Evolutionary conservation across 2,113 vertebrate genomes (phyloP).

Genomic region (Oryctolagus cuniculus): DNA sequence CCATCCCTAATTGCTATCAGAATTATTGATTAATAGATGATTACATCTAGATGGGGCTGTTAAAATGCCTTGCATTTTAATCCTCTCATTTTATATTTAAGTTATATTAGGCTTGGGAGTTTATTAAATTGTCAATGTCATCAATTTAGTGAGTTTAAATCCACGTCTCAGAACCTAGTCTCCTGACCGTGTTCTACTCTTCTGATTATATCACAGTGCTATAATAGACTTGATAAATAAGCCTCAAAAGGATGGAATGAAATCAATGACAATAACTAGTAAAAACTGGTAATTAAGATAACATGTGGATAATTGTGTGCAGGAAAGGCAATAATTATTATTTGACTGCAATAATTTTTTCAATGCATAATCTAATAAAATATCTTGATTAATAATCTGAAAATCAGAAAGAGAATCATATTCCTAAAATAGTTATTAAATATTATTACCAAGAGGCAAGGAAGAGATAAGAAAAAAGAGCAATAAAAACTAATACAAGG

Average conservation of each 20-base stretch:
- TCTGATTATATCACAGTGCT: constrained; percentile 15
- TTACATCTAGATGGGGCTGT: neutral
- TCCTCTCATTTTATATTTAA: constrained; percentile 57
- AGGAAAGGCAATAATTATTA: neutral
- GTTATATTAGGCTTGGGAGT: neutral
- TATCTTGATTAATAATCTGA: constrained; percentile 1
- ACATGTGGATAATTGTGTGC: neutral
- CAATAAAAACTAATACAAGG: neutral
- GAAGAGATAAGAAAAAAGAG: neutral
- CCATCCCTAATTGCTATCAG: constrained; percentile 37
- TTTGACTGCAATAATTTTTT: neutral
- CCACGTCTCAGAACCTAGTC: constrained; percentile 7
- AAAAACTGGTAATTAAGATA: neutral
- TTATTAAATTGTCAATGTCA: constrained; percentile 31
- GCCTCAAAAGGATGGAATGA: neutral
- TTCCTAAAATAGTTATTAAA: constrained; percentile 33
- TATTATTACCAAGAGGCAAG: neutral
- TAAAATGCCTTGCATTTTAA: constrained; percentile 41
- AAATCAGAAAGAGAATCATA: constrained; percentile 26
- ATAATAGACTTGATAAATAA: constrained; percentile 44
- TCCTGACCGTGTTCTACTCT: neutral
- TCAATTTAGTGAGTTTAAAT: constrained; percentile 13
- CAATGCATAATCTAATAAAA: neutral
- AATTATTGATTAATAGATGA: neutral
- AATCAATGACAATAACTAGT: neutral